Percentiles rank a stretch among this genome's conserved stretches.
These are phyloP conservation scores for Caenorhabditis angaria DNA, from an alignment of 2,888 invertebrate genomes.

Conservation along the genomic window DNA sequence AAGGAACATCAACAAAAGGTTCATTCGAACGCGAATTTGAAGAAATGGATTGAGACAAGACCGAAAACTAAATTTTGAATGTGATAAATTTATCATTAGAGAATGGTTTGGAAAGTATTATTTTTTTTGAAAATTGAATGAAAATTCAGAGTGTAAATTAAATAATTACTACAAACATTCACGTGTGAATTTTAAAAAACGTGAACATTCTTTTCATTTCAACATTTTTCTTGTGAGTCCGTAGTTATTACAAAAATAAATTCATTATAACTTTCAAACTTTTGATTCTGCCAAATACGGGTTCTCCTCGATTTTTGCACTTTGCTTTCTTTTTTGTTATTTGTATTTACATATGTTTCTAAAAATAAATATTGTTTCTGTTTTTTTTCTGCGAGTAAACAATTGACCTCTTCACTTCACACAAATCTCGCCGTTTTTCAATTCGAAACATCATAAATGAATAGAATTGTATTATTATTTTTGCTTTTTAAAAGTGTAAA, in stretches of 20 bases:
- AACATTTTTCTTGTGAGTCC: no score
- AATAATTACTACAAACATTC: no score
- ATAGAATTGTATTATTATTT: background rate
- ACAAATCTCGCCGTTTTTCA: background rate
- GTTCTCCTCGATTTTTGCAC: background rate
- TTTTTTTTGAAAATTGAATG: no score
- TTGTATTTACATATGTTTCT: background rate
- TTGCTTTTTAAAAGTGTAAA: background rate
- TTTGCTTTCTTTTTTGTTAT: background rate
- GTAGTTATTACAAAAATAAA: no score
- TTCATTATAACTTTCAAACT: no score
- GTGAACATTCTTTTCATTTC: no score
- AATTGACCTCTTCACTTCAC: background rate
- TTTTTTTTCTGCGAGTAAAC: background rate
- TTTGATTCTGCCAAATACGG: background rate
- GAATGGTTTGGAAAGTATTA: no score
- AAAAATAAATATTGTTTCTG: constrained; percentile 2
- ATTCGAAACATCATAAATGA: background rate
- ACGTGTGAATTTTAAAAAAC: no score
- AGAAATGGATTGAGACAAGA: constrained; percentile 61
- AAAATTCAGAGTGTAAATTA: no score
- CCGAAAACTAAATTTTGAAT: constrained; percentile 35
- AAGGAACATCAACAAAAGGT: constrained; percentile 58
- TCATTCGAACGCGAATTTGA: constrained; percentile 54
- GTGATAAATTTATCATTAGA: no score